A percentile compares a stretch with the other conserved stretches of the same genome.
These are phyloP conservation scores for Rhyacophila evoluta DNA, from an alignment of 2,888 invertebrate species.

Conservation along the genomic window DNA sequence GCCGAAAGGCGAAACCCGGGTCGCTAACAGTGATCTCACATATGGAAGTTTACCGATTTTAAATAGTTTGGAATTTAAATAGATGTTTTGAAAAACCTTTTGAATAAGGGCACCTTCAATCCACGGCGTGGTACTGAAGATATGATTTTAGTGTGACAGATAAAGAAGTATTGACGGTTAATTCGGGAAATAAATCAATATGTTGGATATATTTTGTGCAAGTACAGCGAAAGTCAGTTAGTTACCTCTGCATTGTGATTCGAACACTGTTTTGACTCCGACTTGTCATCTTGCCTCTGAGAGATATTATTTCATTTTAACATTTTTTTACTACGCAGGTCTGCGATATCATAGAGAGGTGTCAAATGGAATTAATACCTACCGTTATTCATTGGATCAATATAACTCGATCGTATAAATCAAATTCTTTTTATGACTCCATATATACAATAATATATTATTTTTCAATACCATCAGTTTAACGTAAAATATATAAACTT, in stretches of 20 bases:
- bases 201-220: too few relatives aligned
- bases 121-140: too few relatives aligned
- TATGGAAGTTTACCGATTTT: too few relatives aligned
- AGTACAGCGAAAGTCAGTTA: not conserved
- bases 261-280: slow-evolving; percentile 4
- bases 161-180: too few relatives aligned
- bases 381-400: slow-evolving; percentile 9
- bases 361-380: slow-evolving; percentile 5
- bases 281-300: not conserved
- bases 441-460: not conserved
- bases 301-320: slow-evolving; percentile 11
- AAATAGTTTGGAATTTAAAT: too few relatives aligned
- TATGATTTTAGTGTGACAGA: too few relatives aligned
- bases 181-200: too few relatives aligned
- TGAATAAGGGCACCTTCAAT: too few relatives aligned
- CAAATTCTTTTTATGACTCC: not conserved
- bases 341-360: slow-evolving; percentile 18
- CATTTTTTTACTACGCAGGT: not conserved
- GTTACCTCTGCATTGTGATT: not conserved
- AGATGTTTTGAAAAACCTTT: too few relatives aligned
- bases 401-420: not conserved
- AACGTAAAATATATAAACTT: not conserved
- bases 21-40: too few relatives aligned
- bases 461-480: not conserved
- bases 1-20: too few relatives aligned